Evolutionary conservation across 2,888 invertebrate genomes (phyloP).

Genomic region (Mesopsocus fuscifrons): DNA sequence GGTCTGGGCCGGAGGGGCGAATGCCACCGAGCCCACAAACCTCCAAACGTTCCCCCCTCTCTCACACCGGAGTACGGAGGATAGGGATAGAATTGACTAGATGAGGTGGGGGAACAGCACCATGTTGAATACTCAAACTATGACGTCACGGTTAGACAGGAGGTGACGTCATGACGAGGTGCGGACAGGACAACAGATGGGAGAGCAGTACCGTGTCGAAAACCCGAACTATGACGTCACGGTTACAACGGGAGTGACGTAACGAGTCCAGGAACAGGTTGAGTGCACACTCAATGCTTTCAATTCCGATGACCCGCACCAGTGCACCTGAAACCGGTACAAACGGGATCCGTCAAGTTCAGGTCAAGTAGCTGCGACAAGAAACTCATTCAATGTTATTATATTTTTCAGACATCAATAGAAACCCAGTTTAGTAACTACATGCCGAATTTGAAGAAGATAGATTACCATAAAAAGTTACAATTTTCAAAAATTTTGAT

Average conservation of each 20-base stretch:
- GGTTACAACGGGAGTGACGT: neutral
- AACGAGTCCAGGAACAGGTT: neutral
- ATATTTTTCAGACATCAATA: neutral
- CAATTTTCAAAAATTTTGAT: too few relatives aligned
- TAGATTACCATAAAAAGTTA: too few relatives aligned
- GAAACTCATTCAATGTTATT: neutral
- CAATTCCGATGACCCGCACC: neutral
- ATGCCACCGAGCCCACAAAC: too few relatives aligned
- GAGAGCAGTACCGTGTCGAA: neutral
- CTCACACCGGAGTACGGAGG: too few relatives aligned
- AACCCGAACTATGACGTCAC: neutral
- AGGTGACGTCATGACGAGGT: neutral
- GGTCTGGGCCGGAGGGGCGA: too few relatives aligned
- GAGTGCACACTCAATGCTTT: neutral
- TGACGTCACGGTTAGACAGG: neutral
- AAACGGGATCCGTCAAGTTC: neutral
- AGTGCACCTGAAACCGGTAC: neutral
- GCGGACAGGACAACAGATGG: constrained; percentile 3
- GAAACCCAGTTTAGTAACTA: too few relatives aligned
- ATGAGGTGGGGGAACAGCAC: neutral
- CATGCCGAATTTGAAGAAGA: too few relatives aligned
- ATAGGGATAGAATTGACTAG: too few relatives aligned
- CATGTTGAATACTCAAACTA: neutral
- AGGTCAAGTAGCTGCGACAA: too few relatives aligned
- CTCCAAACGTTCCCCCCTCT: too few relatives aligned